Base-by-base conservation (phyloP, 1,140 invertebrate species). In the Trachymyrmex septentrionalis region DNA sequence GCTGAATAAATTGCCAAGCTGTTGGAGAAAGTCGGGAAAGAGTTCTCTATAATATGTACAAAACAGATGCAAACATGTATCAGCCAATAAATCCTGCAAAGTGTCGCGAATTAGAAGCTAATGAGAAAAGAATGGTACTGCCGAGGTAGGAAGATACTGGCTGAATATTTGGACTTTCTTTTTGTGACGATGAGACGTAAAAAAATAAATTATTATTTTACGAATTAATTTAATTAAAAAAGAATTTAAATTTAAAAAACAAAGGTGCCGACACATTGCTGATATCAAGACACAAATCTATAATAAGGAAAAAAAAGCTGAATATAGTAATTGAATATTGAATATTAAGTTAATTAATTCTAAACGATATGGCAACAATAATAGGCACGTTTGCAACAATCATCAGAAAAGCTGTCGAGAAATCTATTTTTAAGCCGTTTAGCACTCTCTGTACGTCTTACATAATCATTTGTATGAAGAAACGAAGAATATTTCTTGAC, bases 91-190 rank as follows among this genome's bases (percentile, higher is more conserved):
- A 44, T 77, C 38, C 9, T 19, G 27, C 27, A 38, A 67, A 34
- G 27, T 78, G 24, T 81, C 34, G 30, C 21, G 38, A 81, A 73
- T 73, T 50, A 48, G 14, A 16, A 59, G 66, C 38, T n/a, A 55
- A 44, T 48, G 53, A 53, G 5, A 59, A 55, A 64, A 48, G 5
- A 16, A n/a, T 16, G 21, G 57, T 57, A 38, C n/a, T 38, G 30
- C 14, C 7, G 44, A 53, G 38, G 21, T 59, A 24, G 19, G 16
- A 30, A 5, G 14, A 16, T 72, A 30, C 61, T 61, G 48, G 12
- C 14, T 14, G n/a, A 4, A 84, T 27, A 6, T 66, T 14, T n/a
- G 30, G 24, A 10, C 10, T 50, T 14, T 0, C 9, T 64, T 48
- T 64, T 48, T n/a, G 2, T 19, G 7, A 27, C 2, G 19, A 48